These are phyloP conservation scores for Vannuccia rotundouncinata DNA, from an alignment of 2,888 invertebrate species.

Conservation along the genomic window DNA sequence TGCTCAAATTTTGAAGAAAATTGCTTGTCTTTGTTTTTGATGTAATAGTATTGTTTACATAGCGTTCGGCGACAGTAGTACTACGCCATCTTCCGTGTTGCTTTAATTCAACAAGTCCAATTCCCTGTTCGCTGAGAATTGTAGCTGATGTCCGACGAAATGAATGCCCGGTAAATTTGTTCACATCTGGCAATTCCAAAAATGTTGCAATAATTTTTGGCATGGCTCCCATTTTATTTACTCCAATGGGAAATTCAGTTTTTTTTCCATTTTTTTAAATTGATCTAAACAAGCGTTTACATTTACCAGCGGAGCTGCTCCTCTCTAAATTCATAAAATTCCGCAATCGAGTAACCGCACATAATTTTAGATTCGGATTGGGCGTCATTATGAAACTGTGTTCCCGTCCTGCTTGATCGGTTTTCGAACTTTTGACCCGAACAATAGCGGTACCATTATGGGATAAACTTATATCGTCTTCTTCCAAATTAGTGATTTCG, in stretches of 20 bases:
- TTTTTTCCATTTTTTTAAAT: not conserved
- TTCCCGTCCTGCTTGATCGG: no score
- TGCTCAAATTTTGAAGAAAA: not conserved
- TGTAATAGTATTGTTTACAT: not conserved
- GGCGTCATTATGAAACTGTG: no score
- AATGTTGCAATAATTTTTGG: not conserved
- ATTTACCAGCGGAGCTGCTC: no score
- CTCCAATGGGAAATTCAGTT: not conserved
- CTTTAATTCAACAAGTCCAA: not conserved
- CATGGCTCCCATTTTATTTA: not conserved
- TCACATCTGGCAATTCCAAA: not conserved
- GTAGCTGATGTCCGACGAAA: not conserved
- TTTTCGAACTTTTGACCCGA: no score
- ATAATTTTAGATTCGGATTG: no score
- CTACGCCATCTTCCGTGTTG: conserved; percentile 3
- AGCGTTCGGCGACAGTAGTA: conserved; percentile 6
- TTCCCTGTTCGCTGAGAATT: not conserved
- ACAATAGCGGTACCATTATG: no score
- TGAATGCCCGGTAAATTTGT: not conserved
- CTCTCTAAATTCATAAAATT: no score
- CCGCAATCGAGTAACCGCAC: no score
- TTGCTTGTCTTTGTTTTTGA: not conserved
- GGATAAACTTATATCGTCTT: no score
- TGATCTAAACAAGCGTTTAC: not conserved
- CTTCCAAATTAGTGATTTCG: no score